Evolutionary conservation across 1,140 invertebrate species (phyloP).

Genomic region (Bicyclus anynana): DNA sequence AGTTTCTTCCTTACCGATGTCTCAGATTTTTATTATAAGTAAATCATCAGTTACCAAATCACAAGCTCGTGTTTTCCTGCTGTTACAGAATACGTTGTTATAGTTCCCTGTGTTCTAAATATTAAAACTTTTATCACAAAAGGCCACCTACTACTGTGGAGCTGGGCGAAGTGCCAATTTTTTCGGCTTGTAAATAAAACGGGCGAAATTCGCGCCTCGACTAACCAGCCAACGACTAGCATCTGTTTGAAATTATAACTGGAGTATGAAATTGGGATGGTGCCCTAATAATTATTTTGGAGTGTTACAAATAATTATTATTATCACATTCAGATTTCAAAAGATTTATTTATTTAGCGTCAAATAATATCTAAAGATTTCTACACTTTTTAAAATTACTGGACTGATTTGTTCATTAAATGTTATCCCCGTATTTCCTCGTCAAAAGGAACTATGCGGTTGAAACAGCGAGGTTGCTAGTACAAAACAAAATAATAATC

Average conservation of each 20-base stretch:
- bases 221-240: constrained; percentile 16
- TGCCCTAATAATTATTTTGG: constrained; percentile 20
- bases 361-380: too few relatives aligned
- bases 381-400: too few relatives aligned
- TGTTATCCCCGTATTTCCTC: too few relatives aligned
- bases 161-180: constrained; percentile 56
- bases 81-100: too few relatives aligned
- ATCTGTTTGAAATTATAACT: constrained; percentile 41
- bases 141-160: constrained; percentile 21
- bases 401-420: too few relatives aligned
- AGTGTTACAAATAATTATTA: neutral
- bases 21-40: too few relatives aligned
- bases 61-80: too few relatives aligned
- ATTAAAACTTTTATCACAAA: constrained; percentile 1
- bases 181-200: constrained; percentile 64
- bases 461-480: too few relatives aligned
- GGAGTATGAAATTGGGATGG: constrained; percentile 24
- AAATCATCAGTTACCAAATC: too few relatives aligned
- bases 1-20: too few relatives aligned
- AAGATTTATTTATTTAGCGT: neutral
- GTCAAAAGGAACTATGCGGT: too few relatives aligned
- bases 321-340: neutral
- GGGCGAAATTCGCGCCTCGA: constrained; percentile 45
- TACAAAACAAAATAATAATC: too few relatives aligned
- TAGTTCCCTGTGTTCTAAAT: neutral